phyloP scores from a whole-genome alignment of 2,888 invertebrate species.

The Pyrrhia umbra region DNA sequence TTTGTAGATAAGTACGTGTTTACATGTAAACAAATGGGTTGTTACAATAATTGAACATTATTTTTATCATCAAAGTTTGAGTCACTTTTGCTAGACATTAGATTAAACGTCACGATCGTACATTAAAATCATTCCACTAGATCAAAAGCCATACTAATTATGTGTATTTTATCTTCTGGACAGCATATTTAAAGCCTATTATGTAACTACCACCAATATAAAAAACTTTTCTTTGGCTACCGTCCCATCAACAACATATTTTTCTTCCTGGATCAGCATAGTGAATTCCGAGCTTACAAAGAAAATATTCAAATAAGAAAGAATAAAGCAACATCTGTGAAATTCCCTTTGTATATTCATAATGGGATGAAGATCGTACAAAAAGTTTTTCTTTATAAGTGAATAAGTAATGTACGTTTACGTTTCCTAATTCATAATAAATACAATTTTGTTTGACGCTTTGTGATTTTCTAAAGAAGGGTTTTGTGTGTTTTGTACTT shows the following conservation, averaged over 20 bases:
- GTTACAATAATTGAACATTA: no score
- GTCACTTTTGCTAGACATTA: no score
- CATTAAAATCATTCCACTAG: no score
- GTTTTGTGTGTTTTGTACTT: slow-evolving; percentile 6
- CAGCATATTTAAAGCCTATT: no score
- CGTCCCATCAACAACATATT: slow-evolving; percentile 18
- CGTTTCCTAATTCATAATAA: slow-evolving; percentile 49
- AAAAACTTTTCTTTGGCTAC: background rate
- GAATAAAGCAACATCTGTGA: slow-evolving; percentile 47
- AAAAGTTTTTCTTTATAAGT: slow-evolving; percentile 48
- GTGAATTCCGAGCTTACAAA: slow-evolving; percentile 39
- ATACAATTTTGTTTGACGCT: slow-evolving; percentile 31
- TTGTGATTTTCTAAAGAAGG: slow-evolving; percentile 30
- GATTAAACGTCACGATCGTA: no score
- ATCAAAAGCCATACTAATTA: no score
- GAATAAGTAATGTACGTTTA: slow-evolving; percentile 46
- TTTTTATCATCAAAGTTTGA: no score
- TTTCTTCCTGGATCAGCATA: slow-evolving; percentile 15
- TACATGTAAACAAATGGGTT: background rate
- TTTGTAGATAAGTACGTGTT: background rate
- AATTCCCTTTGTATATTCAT: slow-evolving; percentile 53
- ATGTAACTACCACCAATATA: no score
- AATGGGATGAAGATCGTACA: slow-evolving; percentile 40
- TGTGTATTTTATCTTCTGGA: no score
- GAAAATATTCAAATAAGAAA: slow-evolving; percentile 47